Base-by-base conservation (phyloP, 2,797 vertebrate genomes). In the Notamacropus eugenii region DNA sequence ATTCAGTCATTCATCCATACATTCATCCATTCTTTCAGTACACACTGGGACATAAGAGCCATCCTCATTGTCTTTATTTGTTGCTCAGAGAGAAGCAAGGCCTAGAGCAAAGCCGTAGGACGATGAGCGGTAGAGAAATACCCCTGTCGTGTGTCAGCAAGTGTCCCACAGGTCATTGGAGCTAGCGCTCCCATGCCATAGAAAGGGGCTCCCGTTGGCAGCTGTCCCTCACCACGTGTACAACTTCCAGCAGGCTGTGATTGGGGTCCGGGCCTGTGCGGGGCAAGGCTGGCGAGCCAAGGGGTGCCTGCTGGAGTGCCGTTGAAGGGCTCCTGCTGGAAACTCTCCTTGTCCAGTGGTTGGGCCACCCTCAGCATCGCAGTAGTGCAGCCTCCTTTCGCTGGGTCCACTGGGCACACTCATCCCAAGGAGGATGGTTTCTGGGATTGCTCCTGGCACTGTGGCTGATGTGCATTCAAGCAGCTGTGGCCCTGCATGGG, bases 161-260 rank as follows among this genome's bases (percentile, higher is more conserved):
- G 59, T 59, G 58, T 31, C 58, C 58, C 29, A 31, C 16, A 5
- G 62, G 34, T n/a, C 9, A 67, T 16, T n/a, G 62, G 34, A 14
- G 5, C 62, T 19, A 14, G 14, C 19, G 62, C 34, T 67, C 14
- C 19, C 14, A 6, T n/a, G 2, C 5, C 12, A 2, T 82, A 19
- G 8, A 74, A n/a, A 19, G 0, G 2, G 34, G 67, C n/a, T 2
- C n/a, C n/a, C 2, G 1, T 2, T 6, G 67, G n/a, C n/a, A 40
- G n/a, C n/a, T 74, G 5, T 74, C 1, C 16, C n/a, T 28, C n/a
- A 24, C 19, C n/a, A 46, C 1, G 0, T 9, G 1, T 1, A 82
- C 0, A 82, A n/a, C 13, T 14, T 1, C 31, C 31, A 67, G 13
- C 12, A 5, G 59, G 12, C 13, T 67, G 12, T 19, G 14, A 19